Base-by-base conservation (phyloP, 2,797 vertebrate genomes). In the Rhinatrema bivittatum region DNA sequence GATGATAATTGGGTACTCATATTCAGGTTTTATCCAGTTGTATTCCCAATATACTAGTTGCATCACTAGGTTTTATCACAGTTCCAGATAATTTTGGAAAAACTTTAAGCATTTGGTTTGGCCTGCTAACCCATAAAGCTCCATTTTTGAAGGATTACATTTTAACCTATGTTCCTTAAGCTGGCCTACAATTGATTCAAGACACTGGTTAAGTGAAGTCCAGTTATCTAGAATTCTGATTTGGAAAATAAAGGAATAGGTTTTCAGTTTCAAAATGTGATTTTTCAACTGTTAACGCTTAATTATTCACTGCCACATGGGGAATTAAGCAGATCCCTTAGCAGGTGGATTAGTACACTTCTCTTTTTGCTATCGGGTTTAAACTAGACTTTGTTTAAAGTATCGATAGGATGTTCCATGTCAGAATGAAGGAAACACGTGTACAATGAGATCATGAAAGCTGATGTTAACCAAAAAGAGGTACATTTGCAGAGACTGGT, bases 251-350 rank as follows among this genome's bases (percentile, higher is more conserved):
- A 33, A 50, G 31, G 8, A 3, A 14, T 22, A 20, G 10, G 27
- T 17, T 59, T 65, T 61, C 40, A 60, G 62, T 64, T 65, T 56
- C 22, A 62, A 46, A 22, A 42, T 47, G 66, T 65, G 58, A 48
- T 54, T 62, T 44, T 56, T 10, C 25, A 62, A 47, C 50, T 19
- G 21, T 6, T 49, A 40, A 22, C 63, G 49, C 39, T 67, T 55
- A 56, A 51, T 50, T n/a, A 45, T 5, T 36, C 32, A 39, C 36
- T 46, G 35, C 44, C 18, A 37, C 60, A 57, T 19, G 20, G 43
- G 14, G 65, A 68, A 52, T 56, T 63, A 57, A 37, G 7, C 2
- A 43, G 17, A 43, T 10, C 12, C 25, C 27, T 50, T 56, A 28
- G 27, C 62, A 63, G 63, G 25, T 2, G 24, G 36, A 30, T 10